phyloP scores from a whole-genome alignment of 2,113 vertebrate genomes.

The Lepus timidus region DNA sequence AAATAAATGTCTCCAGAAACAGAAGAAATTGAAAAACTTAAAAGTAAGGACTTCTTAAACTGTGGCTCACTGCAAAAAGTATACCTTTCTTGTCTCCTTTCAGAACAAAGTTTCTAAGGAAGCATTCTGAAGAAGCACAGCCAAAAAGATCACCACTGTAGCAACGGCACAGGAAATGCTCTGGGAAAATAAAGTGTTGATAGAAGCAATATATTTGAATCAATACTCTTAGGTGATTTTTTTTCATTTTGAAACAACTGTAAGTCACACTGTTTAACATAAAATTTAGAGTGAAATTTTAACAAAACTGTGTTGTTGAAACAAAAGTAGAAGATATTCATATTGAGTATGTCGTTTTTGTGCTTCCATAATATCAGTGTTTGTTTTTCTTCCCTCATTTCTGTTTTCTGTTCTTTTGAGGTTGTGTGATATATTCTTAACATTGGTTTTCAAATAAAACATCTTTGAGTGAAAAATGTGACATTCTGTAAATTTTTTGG shows the following conservation, averaged over 20 bases:
- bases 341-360: background rate
- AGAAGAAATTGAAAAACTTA: constrained; percentile 64
- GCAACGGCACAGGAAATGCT: background rate
- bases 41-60: constrained; percentile 62
- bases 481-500: background rate
- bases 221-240: background rate
- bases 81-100: constrained; percentile 33
- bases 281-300: background rate
- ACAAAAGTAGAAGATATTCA: background rate
- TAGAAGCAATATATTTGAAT: background rate
- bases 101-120: background rate
- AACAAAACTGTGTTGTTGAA: background rate
- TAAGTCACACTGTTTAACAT: background rate
- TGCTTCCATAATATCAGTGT: background rate
- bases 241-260: background rate
- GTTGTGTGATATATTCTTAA: background rate
- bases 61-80: constrained; percentile 10
- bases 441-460: constrained; percentile 21
- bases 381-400: background rate
- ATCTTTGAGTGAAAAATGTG: constrained; percentile 26
- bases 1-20: constrained; percentile 75
- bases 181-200: background rate
- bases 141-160: background rate
- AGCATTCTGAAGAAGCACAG: background rate
- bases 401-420: background rate